Conservation (phyloP, 2,888 invertebrate species). For the Nomada hirtipes region DNA sequence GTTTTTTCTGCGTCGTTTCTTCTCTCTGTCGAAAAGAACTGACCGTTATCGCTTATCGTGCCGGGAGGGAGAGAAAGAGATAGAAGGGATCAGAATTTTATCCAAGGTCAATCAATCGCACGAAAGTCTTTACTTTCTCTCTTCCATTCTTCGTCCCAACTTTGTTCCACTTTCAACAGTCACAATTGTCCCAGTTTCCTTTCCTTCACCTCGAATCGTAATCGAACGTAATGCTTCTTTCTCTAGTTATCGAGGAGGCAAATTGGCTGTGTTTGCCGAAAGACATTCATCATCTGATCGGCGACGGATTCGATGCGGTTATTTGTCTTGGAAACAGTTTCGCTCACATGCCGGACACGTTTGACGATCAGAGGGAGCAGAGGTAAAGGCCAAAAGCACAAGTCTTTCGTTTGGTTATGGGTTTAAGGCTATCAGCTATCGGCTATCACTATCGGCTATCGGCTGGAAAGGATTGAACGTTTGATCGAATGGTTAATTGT, state of each 20-base stretch:
- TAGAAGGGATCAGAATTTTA: neutral
- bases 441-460: too few species aligned
- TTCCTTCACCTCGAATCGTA: too few species aligned
- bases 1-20: neutral
- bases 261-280: slow-evolving; percentile 94
- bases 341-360: slow-evolving; percentile 93
- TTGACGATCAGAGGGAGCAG: slow-evolving; percentile 92
- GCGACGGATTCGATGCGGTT: slow-evolving; percentile 93
- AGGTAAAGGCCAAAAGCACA: slow-evolving; percentile 82
- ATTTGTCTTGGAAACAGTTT: slow-evolving; percentile 96
- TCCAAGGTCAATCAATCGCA: neutral
- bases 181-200: neutral
- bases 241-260: slow-evolving; percentile 94
- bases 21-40: neutral
- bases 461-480: neutral
- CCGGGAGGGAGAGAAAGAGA: neutral
- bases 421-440: too few species aligned
- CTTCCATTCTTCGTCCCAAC: neutral
- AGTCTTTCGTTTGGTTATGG: neutral
- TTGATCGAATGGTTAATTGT: slow-evolving; percentile 54
- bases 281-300: slow-evolving; percentile 88
- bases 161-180: too few species aligned
- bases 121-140: neutral
- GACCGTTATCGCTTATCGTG: slow-evolving; percentile 19
- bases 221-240: neutral